A percentile compares a stretch with the other conserved stretches of the same genome.
Conservation (phyloP, 2,888 invertebrate species). For the Drosophila cognata region DNA sequence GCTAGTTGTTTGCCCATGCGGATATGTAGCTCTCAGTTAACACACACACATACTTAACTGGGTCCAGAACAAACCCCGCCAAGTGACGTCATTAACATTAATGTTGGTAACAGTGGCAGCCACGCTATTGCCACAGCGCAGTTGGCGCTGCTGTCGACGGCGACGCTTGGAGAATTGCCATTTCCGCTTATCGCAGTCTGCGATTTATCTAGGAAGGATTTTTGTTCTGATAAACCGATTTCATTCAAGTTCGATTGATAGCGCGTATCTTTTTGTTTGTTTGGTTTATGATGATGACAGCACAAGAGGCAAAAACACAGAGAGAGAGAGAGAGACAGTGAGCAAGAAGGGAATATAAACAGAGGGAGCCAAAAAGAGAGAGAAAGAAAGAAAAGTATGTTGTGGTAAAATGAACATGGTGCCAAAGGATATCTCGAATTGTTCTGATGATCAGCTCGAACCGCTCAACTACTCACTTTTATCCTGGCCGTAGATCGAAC, state of each 20-base stretch:
- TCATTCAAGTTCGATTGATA: constrained; percentile 91
- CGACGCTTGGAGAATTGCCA: constrained; percentile 57
- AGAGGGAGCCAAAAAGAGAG: background rate
- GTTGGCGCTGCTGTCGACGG: constrained; percentile 38
- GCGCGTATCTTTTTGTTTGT: constrained; percentile 86
- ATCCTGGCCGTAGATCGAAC: constrained; percentile 74
- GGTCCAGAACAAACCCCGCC: constrained; percentile 17
- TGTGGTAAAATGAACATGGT: constrained; percentile 26
- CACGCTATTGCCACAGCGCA: constrained; percentile 61
- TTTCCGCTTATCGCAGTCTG: constrained; percentile 66
- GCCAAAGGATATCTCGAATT: constrained; percentile 21
- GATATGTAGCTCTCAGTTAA: constrained; percentile 41
- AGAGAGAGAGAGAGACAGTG: constrained; percentile 13
- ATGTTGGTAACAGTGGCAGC: constrained; percentile 40
- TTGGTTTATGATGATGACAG: constrained; percentile 23
- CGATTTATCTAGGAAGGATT: constrained; percentile 85
- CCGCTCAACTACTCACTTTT: constrained; percentile 79
- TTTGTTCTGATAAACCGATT: constrained; percentile 92
- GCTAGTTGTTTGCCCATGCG: constrained; percentile 14
- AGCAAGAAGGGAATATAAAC: constrained; percentile 8
- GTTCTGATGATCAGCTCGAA: constrained; percentile 7
- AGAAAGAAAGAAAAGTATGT: constrained; percentile 17
- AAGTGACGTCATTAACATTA: constrained; percentile 29
- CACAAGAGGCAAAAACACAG: constrained; percentile 24
- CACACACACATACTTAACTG: constrained; percentile 48